These are phyloP conservation scores for Propithecus coquereli DNA, from an alignment of 2,113 vertebrate genomes.

Conservation along the genomic window DNA sequence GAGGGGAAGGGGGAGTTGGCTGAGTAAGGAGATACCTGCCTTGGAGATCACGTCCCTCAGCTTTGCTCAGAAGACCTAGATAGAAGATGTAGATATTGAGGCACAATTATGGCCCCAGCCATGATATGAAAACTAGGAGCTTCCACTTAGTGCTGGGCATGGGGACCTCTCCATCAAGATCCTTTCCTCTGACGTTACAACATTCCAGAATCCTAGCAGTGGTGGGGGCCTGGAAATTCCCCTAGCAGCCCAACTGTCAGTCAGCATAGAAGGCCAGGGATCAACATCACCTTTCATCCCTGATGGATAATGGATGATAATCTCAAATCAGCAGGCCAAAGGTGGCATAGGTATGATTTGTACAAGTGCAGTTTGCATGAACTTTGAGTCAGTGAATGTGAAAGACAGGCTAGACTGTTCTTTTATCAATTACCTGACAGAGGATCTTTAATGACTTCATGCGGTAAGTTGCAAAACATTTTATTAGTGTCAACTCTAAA, in stretches of 20 bases:
- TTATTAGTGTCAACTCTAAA: slow-evolving; percentile 51
- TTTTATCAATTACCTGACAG: slow-evolving; percentile 54
- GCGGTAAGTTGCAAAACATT: slow-evolving; percentile 49
- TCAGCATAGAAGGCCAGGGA: background rate
- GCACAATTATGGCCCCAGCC: background rate
- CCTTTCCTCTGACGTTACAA: background rate
- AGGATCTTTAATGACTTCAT: slow-evolving; percentile 40
- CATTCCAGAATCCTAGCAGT: background rate
- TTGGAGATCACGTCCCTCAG: background rate
- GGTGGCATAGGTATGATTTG: background rate
- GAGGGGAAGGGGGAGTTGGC: background rate
- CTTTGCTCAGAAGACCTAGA: background rate
- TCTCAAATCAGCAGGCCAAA: background rate
- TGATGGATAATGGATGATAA: background rate
- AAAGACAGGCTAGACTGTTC: slow-evolving; percentile 11
- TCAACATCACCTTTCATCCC: background rate
- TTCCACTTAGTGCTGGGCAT: background rate
- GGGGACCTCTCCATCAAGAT: background rate
- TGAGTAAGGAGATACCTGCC: background rate
- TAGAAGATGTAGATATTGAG: background rate
- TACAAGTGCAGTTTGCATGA: background rate
- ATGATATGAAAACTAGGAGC: background rate
- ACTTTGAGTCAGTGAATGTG: background rate
- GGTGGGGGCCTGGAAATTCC: background rate
- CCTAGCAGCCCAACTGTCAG: background rate